A percentile compares a stretch with the other conserved stretches of the same genome.
phyloP scores from a whole-genome alignment of 2,797 vertebrate species.

The Knipowitschia caucasica region DNA sequence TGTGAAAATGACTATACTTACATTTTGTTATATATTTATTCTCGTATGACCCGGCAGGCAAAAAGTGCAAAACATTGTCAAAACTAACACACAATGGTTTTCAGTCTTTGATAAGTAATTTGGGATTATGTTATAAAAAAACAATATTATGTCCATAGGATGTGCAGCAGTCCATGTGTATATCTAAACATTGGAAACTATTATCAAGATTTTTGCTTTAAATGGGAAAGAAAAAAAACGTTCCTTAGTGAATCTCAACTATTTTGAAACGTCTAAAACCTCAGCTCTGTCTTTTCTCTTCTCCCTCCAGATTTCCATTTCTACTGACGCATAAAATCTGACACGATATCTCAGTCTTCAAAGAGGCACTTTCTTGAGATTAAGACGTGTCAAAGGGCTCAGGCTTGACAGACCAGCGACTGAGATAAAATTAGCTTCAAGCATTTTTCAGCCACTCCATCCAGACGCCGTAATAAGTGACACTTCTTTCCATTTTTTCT shows the following conservation, averaged over 20 bases:
- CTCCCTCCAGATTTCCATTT: slow-evolving; percentile 4
- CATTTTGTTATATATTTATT: too few relatives aligned
- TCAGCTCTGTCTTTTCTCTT: background rate
- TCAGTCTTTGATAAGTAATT: too few relatives aligned
- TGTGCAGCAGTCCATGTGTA: too few relatives aligned
- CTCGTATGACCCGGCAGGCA: too few relatives aligned
- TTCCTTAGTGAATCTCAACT: background rate
- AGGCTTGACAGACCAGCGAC: slow-evolving; percentile 2
- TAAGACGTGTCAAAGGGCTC: background rate
- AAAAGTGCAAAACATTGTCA: too few relatives aligned
- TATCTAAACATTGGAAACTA: background rate
- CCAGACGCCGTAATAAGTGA: background rate
- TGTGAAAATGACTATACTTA: too few relatives aligned
- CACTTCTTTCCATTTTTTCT: background rate
- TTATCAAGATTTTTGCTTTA: background rate
- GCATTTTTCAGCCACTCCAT: background rate
- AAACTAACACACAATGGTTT: too few relatives aligned
- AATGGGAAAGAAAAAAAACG: background rate
- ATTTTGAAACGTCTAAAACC: background rate
- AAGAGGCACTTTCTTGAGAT: background rate
- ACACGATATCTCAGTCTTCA: slow-evolving; percentile 1
- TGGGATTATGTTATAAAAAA: too few relatives aligned
- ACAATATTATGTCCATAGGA: too few relatives aligned
- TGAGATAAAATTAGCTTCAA: slow-evolving; percentile 7
- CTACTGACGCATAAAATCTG: background rate